Evolutionary conservation across 2,113 vertebrate genomes (phyloP), one percentile per base, ranked within the genome.

Genomic region (Porphyrio hochstetteri): DNA sequence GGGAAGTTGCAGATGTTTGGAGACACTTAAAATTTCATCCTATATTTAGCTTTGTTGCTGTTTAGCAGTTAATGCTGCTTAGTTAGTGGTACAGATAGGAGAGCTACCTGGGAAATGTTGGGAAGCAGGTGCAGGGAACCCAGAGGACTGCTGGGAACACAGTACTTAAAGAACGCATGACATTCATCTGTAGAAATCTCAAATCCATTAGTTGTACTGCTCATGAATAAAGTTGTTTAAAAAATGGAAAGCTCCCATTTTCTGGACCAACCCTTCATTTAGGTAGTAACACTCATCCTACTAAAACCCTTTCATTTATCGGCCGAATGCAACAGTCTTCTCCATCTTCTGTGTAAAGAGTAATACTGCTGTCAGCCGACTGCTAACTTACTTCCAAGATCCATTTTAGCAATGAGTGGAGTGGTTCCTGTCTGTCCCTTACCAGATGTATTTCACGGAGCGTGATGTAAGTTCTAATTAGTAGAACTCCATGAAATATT

Each of bases 211-310:
- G 6, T 77, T 57, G 4, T 29, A 53, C 36, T 53, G 24, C 28
- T 63, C 28, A 27, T 75, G n/a, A 81, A 65, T 16, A 53, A 67
- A 65, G 35, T 77, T 91, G 36, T 36, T 86, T 70, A n/a, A 84
- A 95, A 96, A 91, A 67, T 57, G 21, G 31, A 92, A 28, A 85
- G 59, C 13, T 91, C 91, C 74, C 16, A 9, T 86, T 84, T 80
- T 64, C 60, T 50, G 35, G 36, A 87, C 61, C 31, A 90, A 2
- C 11, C 24, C 44, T 82, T 35, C 24, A 15, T 82, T 80, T 92
- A 71, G 36, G 23, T 78, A 56, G 33, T 78, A 81, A n/a, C 31
- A 50, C 69, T 67, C 31, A 74, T 84, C 44, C 50, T 82, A 16
- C 44, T 77, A 44, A 83, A 94, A 86, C 60, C 59, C 29, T 69